Percentiles rank a stretch among this genome's conserved stretches.
phyloP scores from a whole-genome alignment of 2,113 vertebrate species.

The Brachypodius melanocephalos region DNA sequence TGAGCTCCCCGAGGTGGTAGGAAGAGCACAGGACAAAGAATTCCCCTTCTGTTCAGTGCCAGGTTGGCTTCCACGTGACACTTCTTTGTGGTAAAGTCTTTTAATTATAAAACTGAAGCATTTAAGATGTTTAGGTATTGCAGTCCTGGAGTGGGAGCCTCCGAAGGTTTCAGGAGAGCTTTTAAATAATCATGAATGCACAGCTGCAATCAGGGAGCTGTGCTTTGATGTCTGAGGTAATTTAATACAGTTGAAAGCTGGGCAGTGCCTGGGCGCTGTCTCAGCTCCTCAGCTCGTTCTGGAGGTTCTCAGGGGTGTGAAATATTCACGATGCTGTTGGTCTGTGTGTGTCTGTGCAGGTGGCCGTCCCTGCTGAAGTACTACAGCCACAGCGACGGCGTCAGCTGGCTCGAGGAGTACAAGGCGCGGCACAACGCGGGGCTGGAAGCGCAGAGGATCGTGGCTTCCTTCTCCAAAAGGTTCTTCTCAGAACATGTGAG shows the following conservation, averaged over 20 bases:
- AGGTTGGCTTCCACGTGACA: not conserved
- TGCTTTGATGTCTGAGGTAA: not conserved
- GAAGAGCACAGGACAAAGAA: not conserved
- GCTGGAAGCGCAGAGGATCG: constrained; percentile 85
- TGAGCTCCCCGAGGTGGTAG: not conserved
- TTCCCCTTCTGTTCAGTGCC: not conserved
- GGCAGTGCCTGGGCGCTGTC: not conserved
- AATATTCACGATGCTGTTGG: not conserved
- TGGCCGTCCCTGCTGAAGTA: constrained; percentile 93
- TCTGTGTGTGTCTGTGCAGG: constrained; percentile 63
- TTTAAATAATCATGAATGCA: not conserved
- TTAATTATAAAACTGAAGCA: not conserved
- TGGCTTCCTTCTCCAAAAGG: constrained; percentile 91
- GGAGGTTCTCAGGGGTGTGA: not conserved
- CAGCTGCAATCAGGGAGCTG: no score
- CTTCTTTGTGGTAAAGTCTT: not conserved
- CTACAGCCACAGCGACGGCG: constrained; percentile 85
- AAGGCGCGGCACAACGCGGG: constrained; percentile 88
- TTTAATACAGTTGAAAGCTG: not conserved
- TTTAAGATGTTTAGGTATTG: not conserved
- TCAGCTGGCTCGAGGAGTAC: constrained; percentile 92
- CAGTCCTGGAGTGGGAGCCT: not conserved
- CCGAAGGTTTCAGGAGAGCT: not conserved
- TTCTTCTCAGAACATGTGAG: constrained; percentile 97
- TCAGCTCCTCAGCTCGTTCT: not conserved